Evolutionary conservation across 2,888 invertebrate species (phyloP).

Genomic region (Nemapogon koenigi): DNA sequence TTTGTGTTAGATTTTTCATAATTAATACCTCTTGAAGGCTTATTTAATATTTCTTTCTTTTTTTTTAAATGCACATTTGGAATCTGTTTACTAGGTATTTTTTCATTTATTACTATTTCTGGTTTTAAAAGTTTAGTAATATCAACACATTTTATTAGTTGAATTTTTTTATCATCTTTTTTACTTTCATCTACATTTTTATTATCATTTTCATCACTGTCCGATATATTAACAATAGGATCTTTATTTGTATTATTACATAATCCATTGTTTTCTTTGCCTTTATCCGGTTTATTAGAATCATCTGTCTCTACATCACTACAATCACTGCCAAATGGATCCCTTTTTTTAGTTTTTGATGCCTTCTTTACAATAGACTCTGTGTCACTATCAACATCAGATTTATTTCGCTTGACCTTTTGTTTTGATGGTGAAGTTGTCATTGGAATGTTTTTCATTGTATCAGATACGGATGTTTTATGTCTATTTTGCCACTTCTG

Average conservation of each 20-base stretch:
- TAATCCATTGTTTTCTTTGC: background rate
- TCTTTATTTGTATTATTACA: background rate
- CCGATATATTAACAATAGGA: constrained; percentile 23
- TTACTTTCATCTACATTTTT: background rate
- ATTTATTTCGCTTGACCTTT: no score
- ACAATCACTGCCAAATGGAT: background rate
- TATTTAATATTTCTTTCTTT: constrained; percentile 12
- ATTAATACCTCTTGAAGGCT: background rate
- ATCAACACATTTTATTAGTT: constrained; percentile 44
- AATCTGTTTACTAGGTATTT: constrained; percentile 9
- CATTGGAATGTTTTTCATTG: no score
- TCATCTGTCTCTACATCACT: background rate
- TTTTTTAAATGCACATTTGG: constrained; percentile 14
- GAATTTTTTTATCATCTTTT: constrained; percentile 21
- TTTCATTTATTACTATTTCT: constrained; percentile 20
- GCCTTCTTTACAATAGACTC: background rate
- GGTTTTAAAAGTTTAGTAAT: constrained; percentile 42
- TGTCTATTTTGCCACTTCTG: no score
- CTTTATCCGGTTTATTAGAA: background rate
- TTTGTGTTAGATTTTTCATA: background rate
- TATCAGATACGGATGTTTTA: no score
- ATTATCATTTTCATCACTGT: constrained; percentile 17
- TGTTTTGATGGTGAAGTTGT: no score
- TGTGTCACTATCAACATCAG: no score
- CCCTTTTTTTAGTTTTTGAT: background rate